phyloP scores from a whole-genome alignment of 1,140 invertebrate genomes.

The Holcopasites calliopsidis region DNA sequence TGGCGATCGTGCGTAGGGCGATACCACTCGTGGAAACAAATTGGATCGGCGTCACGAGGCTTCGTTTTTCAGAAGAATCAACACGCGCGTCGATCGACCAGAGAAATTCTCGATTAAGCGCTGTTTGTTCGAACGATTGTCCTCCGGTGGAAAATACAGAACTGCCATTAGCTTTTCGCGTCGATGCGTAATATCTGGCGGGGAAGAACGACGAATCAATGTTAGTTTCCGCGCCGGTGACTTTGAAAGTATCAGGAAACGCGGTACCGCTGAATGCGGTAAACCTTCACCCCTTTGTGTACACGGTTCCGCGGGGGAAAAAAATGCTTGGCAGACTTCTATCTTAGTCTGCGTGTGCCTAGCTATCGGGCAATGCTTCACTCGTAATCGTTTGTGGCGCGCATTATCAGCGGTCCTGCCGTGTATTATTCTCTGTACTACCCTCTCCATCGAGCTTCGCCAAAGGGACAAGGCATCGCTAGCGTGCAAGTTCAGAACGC shows the following conservation, averaged over 20 bases:
- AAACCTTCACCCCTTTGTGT: not conserved
- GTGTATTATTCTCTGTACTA: not conserved
- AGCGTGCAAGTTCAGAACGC: conserved; percentile 20
- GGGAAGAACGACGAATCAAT: not conserved
- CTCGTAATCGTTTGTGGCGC: not conserved
- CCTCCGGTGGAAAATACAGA: not conserved
- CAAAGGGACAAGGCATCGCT: conserved; percentile 8
- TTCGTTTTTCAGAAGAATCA: not conserved
- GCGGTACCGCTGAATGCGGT: not conserved
- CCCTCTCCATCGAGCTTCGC: not conserved
- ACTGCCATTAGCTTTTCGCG: not conserved
- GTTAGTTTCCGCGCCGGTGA: not conserved
- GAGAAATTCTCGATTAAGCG: not conserved
- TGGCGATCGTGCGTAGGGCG: not conserved
- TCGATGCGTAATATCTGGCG: no score
- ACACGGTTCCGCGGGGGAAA: not conserved
- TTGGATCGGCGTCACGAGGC: not conserved
- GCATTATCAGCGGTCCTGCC: not conserved
- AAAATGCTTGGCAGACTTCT: not conserved
- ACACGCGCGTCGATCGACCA: not conserved
- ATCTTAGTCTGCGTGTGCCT: not conserved
- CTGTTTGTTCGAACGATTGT: not conserved
- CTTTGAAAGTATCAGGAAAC: not conserved
- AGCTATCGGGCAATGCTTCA: not conserved
- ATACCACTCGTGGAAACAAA: conserved; percentile 1